Evolutionary conservation across 2,888 invertebrate genomes (phyloP).

Genomic region (Drymonia ruficornis): DNA sequence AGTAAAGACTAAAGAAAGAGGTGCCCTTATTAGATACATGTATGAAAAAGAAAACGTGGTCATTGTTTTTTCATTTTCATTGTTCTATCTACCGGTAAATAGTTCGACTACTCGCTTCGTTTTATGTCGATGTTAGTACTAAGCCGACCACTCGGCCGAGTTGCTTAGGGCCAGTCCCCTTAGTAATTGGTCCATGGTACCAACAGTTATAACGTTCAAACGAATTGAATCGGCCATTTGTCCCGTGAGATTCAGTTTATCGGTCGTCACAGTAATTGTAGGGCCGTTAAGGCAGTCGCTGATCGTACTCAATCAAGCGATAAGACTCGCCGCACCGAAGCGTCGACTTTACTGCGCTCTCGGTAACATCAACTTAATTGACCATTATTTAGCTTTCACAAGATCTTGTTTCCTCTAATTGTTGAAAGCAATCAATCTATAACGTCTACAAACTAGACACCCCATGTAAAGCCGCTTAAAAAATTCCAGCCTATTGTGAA

Average conservation of each 20-base stretch:
- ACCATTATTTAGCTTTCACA: conserved; percentile 20
- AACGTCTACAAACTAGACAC: no score
- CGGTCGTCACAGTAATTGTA: conserved; percentile 47
- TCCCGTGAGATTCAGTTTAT: conserved; percentile 44
- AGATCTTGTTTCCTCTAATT: no score
- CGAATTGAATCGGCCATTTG: conserved; percentile 29
- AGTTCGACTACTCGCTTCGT: no score
- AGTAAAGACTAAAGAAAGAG: no score
- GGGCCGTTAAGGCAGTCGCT: conserved; percentile 42
- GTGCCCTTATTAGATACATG: no score
- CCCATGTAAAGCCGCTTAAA: conserved; percentile 13
- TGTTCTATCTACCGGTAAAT: no score
- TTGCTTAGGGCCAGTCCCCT: no score
- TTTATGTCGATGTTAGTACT: no score
- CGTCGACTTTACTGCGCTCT: conserved; percentile 21
- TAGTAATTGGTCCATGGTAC: conserved; percentile 10
- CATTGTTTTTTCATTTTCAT: no score
- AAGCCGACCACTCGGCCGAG: no score
- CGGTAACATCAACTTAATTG: conserved; percentile 28
- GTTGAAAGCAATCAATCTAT: no score
- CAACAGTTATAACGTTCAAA: conserved; percentile 22
- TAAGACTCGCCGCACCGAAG: conserved; percentile 24
- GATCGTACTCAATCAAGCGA: conserved; percentile 45
- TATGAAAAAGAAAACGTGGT: no score
- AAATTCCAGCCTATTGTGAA: conserved; percentile 10